Conservation (phyloP, 2,113 vertebrate genomes). For the Podiceps cristatus region DNA sequence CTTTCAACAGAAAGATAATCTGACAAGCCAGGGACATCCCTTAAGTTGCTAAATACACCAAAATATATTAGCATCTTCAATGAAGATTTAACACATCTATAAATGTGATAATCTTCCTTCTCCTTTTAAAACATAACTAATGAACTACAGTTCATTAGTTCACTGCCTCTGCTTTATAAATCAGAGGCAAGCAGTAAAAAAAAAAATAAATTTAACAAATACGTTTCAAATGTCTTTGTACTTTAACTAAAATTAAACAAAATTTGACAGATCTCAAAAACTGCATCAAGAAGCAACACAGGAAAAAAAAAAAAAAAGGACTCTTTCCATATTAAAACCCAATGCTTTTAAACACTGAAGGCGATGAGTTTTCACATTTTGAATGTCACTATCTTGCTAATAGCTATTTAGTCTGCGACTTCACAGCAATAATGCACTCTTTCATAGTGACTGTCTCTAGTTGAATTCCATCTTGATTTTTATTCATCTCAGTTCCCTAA, state of each 20-base stretch:
- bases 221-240: neutral
- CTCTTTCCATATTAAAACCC: neutral
- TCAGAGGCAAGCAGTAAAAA: neutral
- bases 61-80: neutral
- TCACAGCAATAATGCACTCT: neutral
- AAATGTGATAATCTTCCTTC: neutral
- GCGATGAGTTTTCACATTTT: neutral
- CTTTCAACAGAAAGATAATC: neutral
- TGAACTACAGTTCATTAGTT: neutral
- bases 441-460: neutral
- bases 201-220: neutral
- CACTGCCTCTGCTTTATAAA: neutral
- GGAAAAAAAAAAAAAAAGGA: neutral
- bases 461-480: neutral
- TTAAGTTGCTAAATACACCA: neutral
- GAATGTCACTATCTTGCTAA: neutral
- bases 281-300: neutral
- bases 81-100: neutral
- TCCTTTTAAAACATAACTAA: neutral
- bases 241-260: neutral
- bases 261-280: neutral
- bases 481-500: neutral
- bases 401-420: neutral
- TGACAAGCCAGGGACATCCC: neutral
- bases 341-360: neutral